These are phyloP conservation scores for Charadrius vociferus DNA, from an alignment of 2,113 vertebrate genomes.

Conservation along the genomic window DNA sequence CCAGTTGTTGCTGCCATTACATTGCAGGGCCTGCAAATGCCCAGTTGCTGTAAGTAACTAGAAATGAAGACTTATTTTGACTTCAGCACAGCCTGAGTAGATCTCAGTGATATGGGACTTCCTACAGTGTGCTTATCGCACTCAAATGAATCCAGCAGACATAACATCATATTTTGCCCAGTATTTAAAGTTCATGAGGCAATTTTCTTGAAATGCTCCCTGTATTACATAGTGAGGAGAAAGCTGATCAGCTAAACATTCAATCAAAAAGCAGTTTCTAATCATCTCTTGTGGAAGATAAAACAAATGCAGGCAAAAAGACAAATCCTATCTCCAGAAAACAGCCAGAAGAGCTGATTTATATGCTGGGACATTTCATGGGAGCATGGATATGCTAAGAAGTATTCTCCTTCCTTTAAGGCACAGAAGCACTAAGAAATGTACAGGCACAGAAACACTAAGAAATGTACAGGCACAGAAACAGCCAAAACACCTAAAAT, in stretches of 20 bases:
- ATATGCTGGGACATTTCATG: background rate
- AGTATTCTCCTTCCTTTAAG: background rate
- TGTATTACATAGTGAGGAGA: background rate
- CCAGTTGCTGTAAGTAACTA: background rate
- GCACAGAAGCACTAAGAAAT: background rate
- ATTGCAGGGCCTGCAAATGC: background rate
- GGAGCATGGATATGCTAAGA: background rate
- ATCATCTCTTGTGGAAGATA: constrained; percentile 4
- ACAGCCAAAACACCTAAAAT: background rate
- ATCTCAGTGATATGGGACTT: constrained; percentile 2
- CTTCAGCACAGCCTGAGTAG: background rate
- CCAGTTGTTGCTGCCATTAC: background rate
- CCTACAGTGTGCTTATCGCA: background rate
- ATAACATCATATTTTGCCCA: background rate
- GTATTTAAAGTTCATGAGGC: constrained; percentile 25
- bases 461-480: background rate
- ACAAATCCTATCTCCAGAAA: background rate
- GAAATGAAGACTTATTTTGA: constrained; percentile 10
- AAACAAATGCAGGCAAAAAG: constrained; percentile 40
- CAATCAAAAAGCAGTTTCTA: constrained; percentile 6
- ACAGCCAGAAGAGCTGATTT: background rate
- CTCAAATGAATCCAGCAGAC: constrained; percentile 13
- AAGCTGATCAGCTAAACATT: constrained; percentile 21
- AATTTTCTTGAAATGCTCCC: constrained; percentile 15
- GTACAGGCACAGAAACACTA: background rate